Percentiles rank a stretch among this genome's conserved stretches.
phyloP scores from a whole-genome alignment of 2,888 invertebrate species.

The Dastarcus helophoroides region DNA sequence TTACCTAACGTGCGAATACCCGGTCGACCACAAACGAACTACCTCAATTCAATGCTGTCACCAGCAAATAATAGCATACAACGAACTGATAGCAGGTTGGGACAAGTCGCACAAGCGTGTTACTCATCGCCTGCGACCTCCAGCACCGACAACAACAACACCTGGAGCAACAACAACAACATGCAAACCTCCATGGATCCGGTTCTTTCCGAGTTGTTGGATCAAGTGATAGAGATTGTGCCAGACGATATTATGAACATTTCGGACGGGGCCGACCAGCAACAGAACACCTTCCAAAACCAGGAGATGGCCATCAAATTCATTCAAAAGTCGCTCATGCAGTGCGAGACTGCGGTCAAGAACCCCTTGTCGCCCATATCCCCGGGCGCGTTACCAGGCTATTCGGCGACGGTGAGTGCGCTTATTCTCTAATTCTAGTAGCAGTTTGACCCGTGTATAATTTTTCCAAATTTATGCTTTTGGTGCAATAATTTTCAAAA shows the following conservation, averaged over 20 bases:
- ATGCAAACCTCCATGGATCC: conserved; percentile 48
- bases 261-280: conserved; percentile 28
- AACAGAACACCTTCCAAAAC: conserved; percentile 19
- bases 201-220: conserved; percentile 70
- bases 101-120: conserved; percentile 17
- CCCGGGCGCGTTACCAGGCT: conserved; percentile 50
- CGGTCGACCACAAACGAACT: conserved; percentile 28
- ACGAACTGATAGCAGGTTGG: conserved; percentile 19
- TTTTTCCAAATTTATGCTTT: not conserved
- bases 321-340: conserved; percentile 86
- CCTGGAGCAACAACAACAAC: conserved; percentile 34
- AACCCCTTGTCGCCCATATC: conserved; percentile 45
- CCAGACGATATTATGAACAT: conserved; percentile 33
- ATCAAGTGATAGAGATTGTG: conserved; percentile 35
- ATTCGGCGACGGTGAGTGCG: conserved; percentile 36
- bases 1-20: conserved; percentile 20
- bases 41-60: conserved; percentile 33
- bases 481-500: too few relatives aligned
- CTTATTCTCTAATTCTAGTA: too few relatives aligned
- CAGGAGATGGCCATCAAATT: conserved; percentile 65
- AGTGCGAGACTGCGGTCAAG: conserved; percentile 58
- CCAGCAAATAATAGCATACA: conserved; percentile 29
- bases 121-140: conserved; percentile 26
- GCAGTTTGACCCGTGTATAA: not conserved
- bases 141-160: conserved; percentile 25